A percentile compares a stretch with the other conserved stretches of the same genome.
These are phyloP conservation scores for Poecilia velifera DNA, from an alignment of 2,797 vertebrate genomes.

Conservation along the genomic window DNA sequence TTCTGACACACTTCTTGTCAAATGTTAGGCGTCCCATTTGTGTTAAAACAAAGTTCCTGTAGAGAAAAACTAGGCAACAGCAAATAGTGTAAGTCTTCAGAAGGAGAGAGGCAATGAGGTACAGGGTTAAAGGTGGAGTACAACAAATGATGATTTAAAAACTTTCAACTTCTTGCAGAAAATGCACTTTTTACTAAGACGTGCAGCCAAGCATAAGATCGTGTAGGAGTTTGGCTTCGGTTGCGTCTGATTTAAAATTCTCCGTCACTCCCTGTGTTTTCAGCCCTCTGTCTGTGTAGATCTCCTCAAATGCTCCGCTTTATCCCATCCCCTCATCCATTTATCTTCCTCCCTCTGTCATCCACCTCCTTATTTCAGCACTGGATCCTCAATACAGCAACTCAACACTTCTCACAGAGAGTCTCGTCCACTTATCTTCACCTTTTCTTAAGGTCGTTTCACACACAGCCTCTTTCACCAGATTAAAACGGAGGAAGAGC, in stretches of 20 bases:
- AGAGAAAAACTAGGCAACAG: conserved; percentile 29
- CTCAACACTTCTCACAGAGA: conserved; percentile 60
- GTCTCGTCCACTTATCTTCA: conserved; percentile 73
- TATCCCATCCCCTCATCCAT: conserved; percentile 65
- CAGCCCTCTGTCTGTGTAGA: conserved; percentile 59
- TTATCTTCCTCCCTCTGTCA: conserved; percentile 68
- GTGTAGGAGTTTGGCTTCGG: conserved; percentile 7
- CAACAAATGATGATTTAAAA: conserved; percentile 6
- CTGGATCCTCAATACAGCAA: conserved; percentile 56
- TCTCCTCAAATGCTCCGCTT: conserved; percentile 67
- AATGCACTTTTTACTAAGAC: not conserved
- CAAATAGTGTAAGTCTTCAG: conserved; percentile 24
- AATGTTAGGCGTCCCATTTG: conserved; percentile 40
- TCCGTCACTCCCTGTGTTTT: conserved; percentile 40
- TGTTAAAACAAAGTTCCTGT: conserved; percentile 31
- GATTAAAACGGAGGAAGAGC: conserved; percentile 66
- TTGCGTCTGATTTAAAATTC: conserved; percentile 46
- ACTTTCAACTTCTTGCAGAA: not conserved
- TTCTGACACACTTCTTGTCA: conserved; percentile 49
- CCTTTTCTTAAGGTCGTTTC: conserved; percentile 74
- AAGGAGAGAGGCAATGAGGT: conserved; percentile 12
- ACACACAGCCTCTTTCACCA: conserved; percentile 63
- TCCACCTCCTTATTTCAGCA: conserved; percentile 50
- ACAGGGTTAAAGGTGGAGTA: conserved; percentile 11
- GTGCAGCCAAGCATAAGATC: not conserved